These are phyloP conservation scores for Trichogramma dendrolimi DNA, from an alignment of 2,888 invertebrate species.

Conservation along the genomic window DNA sequence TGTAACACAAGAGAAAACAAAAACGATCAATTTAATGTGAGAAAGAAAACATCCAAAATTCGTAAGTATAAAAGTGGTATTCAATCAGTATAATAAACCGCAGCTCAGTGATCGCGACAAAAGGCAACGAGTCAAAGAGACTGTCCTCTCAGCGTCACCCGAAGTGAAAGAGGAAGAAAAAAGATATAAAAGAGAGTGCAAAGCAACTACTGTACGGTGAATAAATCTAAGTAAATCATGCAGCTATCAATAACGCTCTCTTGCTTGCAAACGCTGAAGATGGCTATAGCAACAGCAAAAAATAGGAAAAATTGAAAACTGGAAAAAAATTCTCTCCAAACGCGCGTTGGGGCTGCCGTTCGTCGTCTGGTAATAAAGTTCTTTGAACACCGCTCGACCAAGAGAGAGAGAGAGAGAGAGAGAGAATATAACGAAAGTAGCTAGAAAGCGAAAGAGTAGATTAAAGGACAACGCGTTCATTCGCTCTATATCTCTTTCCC, in stretches of 20 bases:
- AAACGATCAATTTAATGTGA: too few relatives aligned
- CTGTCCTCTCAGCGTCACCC: neutral
- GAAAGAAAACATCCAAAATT: too few relatives aligned
- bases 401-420: neutral
- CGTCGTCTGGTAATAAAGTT: constrained; percentile 20
- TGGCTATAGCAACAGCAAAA: too few relatives aligned
- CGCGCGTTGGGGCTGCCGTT: neutral
- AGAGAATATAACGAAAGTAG: constrained; percentile 13
- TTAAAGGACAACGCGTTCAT: constrained; percentile 21
- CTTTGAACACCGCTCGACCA: constrained; percentile 8
- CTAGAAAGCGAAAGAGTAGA: constrained; percentile 19
- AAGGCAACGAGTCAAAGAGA: neutral
- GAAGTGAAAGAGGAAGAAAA: neutral
- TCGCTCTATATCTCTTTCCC: too few relatives aligned
- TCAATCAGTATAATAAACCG: too few relatives aligned
- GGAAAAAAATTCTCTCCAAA: too few relatives aligned
- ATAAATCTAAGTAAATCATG: constrained; percentile 17
- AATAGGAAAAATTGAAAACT: too few relatives aligned
- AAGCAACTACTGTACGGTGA: neutral
- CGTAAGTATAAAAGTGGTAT: too few relatives aligned
- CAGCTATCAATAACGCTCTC: constrained; percentile 22
- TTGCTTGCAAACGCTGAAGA: constrained; percentile 5
- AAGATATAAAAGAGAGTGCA: neutral
- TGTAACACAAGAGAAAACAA: constrained; percentile 17
- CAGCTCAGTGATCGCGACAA: neutral